phyloP scores from a whole-genome alignment of 2,888 invertebrate genomes.

The Lithophane semibrunnea region DNA sequence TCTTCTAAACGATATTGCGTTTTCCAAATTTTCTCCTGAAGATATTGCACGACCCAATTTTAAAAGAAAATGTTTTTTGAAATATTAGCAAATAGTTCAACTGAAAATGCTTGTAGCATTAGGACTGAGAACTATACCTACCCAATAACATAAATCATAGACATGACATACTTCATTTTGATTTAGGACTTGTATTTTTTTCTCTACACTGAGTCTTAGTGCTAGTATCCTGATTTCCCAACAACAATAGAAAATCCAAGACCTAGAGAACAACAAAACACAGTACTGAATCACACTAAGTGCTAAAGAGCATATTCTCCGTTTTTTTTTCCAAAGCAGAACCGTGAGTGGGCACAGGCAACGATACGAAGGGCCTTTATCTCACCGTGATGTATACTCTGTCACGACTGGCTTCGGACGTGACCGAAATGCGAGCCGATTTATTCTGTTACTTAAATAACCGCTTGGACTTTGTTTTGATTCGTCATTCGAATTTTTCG shows the following conservation, averaged over 20 bases:
- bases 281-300: slow-evolving; percentile 68
- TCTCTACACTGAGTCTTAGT: not conserved
- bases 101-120: not conserved
- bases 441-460: slow-evolving; percentile 78
- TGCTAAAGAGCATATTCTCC: slow-evolving; percentile 73
- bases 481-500: slow-evolving; percentile 71
- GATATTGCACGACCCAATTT: not conserved
- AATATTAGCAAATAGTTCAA: not conserved
- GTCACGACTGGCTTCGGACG: slow-evolving; percentile 86
- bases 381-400: slow-evolving; percentile 86
- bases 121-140: not conserved
- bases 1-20: not conserved
- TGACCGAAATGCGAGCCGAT: slow-evolving; percentile 87
- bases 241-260: slow-evolving; percentile 51
- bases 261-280: slow-evolving; percentile 53
- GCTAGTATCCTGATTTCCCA: slow-evolving; percentile 23
- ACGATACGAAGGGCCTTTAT: slow-evolving; percentile 84
- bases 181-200: not conserved
- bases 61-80: not conserved
- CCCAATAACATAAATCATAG: not conserved
- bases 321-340: slow-evolving; percentile 70
- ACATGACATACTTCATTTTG: not conserved
- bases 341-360: slow-evolving; percentile 79
- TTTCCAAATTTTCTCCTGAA: not conserved
- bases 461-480: slow-evolving; percentile 73